These are phyloP conservation scores for Volucella bombylans DNA, from an alignment of 2,888 invertebrate genomes.

Conservation along the genomic window DNA sequence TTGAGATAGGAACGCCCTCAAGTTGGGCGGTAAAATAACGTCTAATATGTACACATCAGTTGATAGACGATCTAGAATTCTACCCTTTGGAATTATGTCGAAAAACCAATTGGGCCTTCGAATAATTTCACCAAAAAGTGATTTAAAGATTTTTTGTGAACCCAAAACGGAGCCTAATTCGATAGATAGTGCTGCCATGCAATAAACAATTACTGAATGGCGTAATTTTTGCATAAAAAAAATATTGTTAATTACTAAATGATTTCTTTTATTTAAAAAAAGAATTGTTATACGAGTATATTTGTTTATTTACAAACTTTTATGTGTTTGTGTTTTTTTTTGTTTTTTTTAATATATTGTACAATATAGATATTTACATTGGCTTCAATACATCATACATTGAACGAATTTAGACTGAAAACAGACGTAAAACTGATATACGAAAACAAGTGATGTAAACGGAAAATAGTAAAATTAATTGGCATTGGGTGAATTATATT, in stretches of 20 bases:
- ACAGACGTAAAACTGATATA: too few species aligned
- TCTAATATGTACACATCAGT: constrained; percentile 85
- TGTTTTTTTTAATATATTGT: too few species aligned
- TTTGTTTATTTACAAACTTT: background rate
- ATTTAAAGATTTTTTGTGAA: constrained; percentile 83
- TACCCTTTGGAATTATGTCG: constrained; percentile 86
- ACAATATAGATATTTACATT: background rate
- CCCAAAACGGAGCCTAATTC: constrained; percentile 83
- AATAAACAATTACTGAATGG: constrained; percentile 77
- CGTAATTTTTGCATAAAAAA: background rate
- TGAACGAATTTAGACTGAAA: background rate
- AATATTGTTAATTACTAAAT: constrained; percentile 16
- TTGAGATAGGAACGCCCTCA: constrained; percentile 76
- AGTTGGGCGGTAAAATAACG: constrained; percentile 82
- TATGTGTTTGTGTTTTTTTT: constrained; percentile 30
- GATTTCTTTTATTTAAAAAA: background rate
- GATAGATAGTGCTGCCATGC: constrained; percentile 79
- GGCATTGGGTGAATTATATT: too few species aligned
- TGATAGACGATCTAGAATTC: constrained; percentile 86
- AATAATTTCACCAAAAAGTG: constrained; percentile 83
- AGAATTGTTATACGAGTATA: background rate
- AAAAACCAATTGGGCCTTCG: constrained; percentile 85
- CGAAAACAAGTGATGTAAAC: too few species aligned
- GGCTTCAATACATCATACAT: constrained; percentile 11
- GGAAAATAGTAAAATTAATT: too few species aligned